phyloP scores from a whole-genome alignment of 1,140 invertebrate species.

The Drosophila pruinosa region DNA sequence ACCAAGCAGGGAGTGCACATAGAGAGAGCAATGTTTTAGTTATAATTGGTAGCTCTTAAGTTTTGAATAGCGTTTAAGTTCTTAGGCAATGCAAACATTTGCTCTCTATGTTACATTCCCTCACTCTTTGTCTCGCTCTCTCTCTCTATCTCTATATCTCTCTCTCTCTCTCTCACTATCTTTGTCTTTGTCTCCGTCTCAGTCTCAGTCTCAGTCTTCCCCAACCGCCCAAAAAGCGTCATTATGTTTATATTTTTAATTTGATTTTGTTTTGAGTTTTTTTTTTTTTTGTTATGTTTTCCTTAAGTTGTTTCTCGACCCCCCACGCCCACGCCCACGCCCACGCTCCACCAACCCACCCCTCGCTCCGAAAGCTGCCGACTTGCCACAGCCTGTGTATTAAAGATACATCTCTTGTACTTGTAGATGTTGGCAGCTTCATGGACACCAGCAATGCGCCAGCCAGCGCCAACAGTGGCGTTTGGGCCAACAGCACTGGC shows the following conservation, averaged over 20 bases:
- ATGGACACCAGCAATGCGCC: conserved; percentile 66
- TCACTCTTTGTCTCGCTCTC: background rate
- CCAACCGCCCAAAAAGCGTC: background rate
- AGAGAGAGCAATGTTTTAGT: background rate
- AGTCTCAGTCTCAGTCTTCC: background rate
- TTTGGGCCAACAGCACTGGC: background rate
- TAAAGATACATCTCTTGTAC: conserved; percentile 52
- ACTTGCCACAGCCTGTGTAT: conserved; percentile 44
- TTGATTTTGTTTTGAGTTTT: conserved; percentile 3
- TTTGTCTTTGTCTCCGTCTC: background rate
- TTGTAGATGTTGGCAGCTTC: conserved; percentile 71
- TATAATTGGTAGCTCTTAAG: background rate
- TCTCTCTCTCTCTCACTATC: conserved; percentile 6
- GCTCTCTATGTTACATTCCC: background rate
- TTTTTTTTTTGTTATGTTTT: conserved; percentile 3
- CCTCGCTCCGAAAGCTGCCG: background rate
- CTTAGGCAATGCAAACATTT: background rate
- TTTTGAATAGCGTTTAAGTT: background rate
- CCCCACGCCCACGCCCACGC: background rate
- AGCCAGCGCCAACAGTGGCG: background rate
- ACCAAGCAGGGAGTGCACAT: background rate
- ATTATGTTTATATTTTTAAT: conserved; percentile 11
- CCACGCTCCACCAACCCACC: background rate
- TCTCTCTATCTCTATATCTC: background rate
- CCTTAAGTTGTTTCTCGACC: background rate